Evolutionary conservation across 2,888 invertebrate species (phyloP), one percentile per base, ranked within the genome.

Genomic region (Danaus chrysippus): DNA sequence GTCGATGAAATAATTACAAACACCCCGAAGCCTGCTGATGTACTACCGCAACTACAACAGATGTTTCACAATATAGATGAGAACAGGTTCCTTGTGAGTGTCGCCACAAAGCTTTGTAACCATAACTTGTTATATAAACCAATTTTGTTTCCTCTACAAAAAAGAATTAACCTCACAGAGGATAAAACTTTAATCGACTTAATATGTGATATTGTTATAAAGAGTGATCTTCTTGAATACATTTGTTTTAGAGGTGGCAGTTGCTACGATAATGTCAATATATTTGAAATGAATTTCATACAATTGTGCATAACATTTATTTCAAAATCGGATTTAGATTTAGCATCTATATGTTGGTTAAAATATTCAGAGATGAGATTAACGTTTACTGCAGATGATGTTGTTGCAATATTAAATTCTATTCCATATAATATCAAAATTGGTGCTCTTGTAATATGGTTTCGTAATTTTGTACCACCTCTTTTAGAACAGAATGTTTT

Each of bases 331-430:
- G 88, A 91, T 77, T 81, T 89, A 68, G 90, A 90, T 75, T 77
- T 91, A 68, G 89, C 88, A 65, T 86, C 86, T 53, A 87, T 90
- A 71, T 87, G 88, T 73, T 90, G 89, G 88, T 71, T 90, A 56
- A 91, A 91, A 73, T 88, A 84, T 76, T 82, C 82, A 61, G 84
- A 84, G 73, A 71, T 84, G 19, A 83, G 83, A 63, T 63, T 79
- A 23, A 53, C 65, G 19, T 68, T 86, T 34, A 71, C 62, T 61
- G 59, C 77, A 59, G 76, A 82, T 66, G 83, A 89, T 70, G 74
- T 91, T 5, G 68, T 78, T 19, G 77, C 78, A 55, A 85, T 91
- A 70, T 71, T 91, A 60, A 80, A 82, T 75, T 77, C 88, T 56
- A 81, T 87, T 67, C 86, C 86, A 42, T 72, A 73, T 62, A 91